Conservation (phyloP, 30 jellyfish, hydroid and myxozoan species). For the Cassiopea xamachana region DNA sequence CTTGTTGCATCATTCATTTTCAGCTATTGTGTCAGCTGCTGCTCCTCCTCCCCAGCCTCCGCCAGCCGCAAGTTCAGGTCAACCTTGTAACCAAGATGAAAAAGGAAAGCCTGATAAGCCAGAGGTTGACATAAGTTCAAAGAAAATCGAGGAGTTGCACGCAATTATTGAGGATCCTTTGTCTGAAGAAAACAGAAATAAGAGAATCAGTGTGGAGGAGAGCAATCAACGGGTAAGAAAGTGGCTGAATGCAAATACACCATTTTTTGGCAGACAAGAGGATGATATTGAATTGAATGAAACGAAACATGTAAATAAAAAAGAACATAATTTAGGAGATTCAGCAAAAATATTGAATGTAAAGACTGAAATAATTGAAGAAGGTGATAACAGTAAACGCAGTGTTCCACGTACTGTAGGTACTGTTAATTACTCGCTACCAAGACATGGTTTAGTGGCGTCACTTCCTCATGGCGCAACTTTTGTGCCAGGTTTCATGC, state of each 20-base stretch:
- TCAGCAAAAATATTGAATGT: not conserved
- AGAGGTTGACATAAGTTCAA: not conserved
- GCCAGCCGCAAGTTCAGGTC: not conserved
- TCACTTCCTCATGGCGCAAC: constrained; percentile 19
- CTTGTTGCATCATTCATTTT: too few relatives aligned
- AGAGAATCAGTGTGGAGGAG: constrained; percentile 73
- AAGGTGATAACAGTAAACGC: not conserved
- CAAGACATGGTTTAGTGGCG: constrained; percentile 16
- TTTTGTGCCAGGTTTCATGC: constrained; percentile 11
- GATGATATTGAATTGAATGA: constrained; percentile 22
- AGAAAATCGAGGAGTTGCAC: constrained; percentile 45
- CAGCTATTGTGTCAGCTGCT: not conserved
- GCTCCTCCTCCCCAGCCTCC: not conserved
- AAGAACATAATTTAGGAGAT: not conserved
- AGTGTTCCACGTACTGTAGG: constrained; percentile 25
- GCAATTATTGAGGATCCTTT: constrained; percentile 62
- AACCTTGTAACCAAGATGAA: not conserved
- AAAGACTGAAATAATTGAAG: not conserved
- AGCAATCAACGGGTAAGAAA: constrained; percentile 84
- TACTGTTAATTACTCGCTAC: constrained; percentile 6
- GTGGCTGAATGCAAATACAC: constrained; percentile 88
- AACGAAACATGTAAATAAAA: not conserved
- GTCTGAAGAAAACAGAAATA: constrained; percentile 62
- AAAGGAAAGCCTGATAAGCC: constrained; percentile 9
- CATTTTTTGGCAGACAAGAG: constrained; percentile 71